Conservation (phyloP, 1,140 invertebrate genomes). For the Drosophila tristis region DNA sequence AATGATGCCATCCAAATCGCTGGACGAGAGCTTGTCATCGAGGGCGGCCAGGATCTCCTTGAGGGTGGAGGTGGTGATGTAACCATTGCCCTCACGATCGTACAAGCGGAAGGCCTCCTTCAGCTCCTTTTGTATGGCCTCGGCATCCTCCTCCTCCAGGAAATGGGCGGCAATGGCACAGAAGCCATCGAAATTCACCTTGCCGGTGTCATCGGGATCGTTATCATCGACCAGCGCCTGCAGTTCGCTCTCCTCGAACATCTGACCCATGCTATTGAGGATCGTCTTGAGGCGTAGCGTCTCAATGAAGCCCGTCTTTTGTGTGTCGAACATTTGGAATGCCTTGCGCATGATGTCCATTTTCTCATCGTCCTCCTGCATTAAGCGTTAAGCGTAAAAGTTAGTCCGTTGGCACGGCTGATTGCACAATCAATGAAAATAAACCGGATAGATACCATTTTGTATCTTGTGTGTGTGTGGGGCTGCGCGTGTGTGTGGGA, state of each 20-base stretch:
- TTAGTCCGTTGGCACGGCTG: constrained; percentile 12
- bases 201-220: constrained; percentile 93
- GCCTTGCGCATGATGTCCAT: constrained; percentile 95
- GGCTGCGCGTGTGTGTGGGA: constrained; percentile 27
- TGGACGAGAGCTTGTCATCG: constrained; percentile 94
- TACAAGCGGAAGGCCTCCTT: constrained; percentile 95
- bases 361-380: constrained; percentile 89
- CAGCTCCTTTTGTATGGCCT: constrained; percentile 96
- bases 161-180: constrained; percentile 95
- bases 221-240: constrained; percentile 93
- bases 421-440: constrained; percentile 34
- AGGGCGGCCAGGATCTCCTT: constrained; percentile 95
- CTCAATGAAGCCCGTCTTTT: constrained; percentile 95
- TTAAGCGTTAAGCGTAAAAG: constrained; percentile 63
- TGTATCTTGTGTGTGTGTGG: constrained; percentile 40
- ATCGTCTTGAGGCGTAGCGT: constrained; percentile 95
- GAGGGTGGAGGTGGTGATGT: constrained; percentile 95
- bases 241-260: constrained; percentile 94
- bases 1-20: constrained; percentile 95
- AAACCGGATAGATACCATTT: constrained; percentile 59
- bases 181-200: constrained; percentile 97
- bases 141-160: constrained; percentile 95
- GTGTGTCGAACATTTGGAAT: constrained; percentile 97
- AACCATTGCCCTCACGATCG: constrained; percentile 94
- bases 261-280: constrained; percentile 96